Percentiles rank a stretch among this genome's conserved stretches.
These are phyloP conservation scores for Thamnophis elegans DNA, from an alignment of 2,797 vertebrate genomes.

Conservation along the genomic window DNA sequence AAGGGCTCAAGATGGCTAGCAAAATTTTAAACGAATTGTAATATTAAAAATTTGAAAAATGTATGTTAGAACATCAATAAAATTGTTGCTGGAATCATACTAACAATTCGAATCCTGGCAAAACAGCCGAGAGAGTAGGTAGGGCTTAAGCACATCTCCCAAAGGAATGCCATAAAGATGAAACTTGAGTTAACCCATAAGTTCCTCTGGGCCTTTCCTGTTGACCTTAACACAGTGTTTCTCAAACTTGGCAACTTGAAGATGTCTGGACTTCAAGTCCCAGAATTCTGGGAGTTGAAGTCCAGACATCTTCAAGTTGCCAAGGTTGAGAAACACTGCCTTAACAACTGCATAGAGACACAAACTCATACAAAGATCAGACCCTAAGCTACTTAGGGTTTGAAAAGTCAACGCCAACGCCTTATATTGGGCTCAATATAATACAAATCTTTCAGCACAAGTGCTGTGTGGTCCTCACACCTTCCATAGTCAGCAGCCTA, in stretches of 20 bases:
- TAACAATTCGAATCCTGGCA: background rate
- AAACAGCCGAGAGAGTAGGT: background rate
- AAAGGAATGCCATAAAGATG: background rate
- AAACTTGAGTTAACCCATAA: background rate
- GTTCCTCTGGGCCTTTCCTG: background rate
- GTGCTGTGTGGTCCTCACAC: background rate
- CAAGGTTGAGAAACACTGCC: too few relatives aligned
- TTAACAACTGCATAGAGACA: background rate
- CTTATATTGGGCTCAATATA: background rate
- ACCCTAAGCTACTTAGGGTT: background rate
- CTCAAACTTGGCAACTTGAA: too few relatives aligned
- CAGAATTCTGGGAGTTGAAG: too few relatives aligned
- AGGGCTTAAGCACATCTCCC: background rate
- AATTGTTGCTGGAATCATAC: background rate
- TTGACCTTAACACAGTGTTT: too few relatives aligned
- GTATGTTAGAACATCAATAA: background rate
- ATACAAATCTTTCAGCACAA: background rate
- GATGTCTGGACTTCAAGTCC: too few relatives aligned
- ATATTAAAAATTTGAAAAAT: background rate
- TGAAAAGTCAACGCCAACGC: background rate
- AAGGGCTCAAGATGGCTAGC: background rate
- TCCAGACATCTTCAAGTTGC: too few relatives aligned
- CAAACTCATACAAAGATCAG: background rate
- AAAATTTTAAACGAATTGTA: background rate
- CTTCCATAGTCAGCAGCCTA: background rate